These are phyloP conservation scores for Benthosema pterotum DNA, from an alignment of 2,797 vertebrate species.

Conservation along the genomic window DNA sequence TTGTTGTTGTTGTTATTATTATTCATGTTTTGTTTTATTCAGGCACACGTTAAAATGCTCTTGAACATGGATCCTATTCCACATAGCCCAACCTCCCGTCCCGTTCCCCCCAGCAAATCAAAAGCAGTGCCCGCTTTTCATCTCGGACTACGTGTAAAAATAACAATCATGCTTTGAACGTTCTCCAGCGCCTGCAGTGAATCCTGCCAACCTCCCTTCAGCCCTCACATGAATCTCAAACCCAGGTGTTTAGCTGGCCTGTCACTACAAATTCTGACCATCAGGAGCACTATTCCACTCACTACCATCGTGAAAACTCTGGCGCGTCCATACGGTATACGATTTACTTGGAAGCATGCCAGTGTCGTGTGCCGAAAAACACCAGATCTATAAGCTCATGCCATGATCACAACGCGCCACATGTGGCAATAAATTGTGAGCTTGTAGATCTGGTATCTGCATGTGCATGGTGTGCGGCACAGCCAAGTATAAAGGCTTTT, in stretches of 20 bases:
- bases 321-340: no score
- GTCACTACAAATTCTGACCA: slow-evolving; percentile 62
- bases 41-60: background rate
- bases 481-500: background rate
- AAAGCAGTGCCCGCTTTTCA: slow-evolving; percentile 66
- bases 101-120: slow-evolving; percentile 60
- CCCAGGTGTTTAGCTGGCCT: slow-evolving; percentile 70
- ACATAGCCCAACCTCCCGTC: slow-evolving; percentile 22
- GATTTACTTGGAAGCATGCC: no score
- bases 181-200: slow-evolving; percentile 54
- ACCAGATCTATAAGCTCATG: no score
- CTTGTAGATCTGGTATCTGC: no score
- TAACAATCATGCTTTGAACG: slow-evolving; percentile 76
- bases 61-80: slow-evolving; percentile 37
- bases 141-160: slow-evolving; percentile 73
- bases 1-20: no score
- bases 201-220: slow-evolving; percentile 72
- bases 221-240: slow-evolving; percentile 62
- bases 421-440: no score
- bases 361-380: no score
- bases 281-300: slow-evolving; percentile 68
- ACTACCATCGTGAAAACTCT: slow-evolving; percentile 65
- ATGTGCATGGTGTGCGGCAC: no score
- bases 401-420: no score
- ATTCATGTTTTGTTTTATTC: no score